A percentile compares a stretch with the other conserved stretches of the same genome.
Conservation (phyloP, 2,888 invertebrate genomes). For the Molorchus minor region DNA sequence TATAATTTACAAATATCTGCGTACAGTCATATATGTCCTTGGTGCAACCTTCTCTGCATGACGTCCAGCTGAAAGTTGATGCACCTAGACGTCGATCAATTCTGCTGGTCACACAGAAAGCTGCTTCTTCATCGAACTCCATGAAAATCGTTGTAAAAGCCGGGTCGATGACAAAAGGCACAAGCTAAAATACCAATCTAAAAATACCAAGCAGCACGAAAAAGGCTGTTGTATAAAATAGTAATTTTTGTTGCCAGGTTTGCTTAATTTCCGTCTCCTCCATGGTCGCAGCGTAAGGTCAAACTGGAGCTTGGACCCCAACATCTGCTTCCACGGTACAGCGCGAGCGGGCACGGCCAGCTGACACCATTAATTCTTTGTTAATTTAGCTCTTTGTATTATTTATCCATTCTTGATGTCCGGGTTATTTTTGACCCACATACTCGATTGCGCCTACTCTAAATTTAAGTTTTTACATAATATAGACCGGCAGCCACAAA, state of each 20-base stretch:
- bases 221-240: slow-evolving; percentile 92
- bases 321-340: slow-evolving; percentile 59
- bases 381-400: slow-evolving; percentile 28
- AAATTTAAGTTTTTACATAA: not conserved
- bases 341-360: slow-evolving; percentile 59
- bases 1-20: slow-evolving; percentile 89
- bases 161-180: slow-evolving; percentile 94
- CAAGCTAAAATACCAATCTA: slow-evolving; percentile 91
- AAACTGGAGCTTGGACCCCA: slow-evolving; percentile 56
- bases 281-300: slow-evolving; percentile 65
- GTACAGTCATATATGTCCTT: slow-evolving; percentile 89
- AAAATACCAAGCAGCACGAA: slow-evolving; percentile 91
- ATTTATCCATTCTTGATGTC: slow-evolving; percentile 34
- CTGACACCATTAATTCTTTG: slow-evolving; percentile 53
- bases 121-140: slow-evolving; percentile 88
- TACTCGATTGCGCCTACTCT: slow-evolving; percentile 16
- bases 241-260: slow-evolving; percentile 85
- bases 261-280: slow-evolving; percentile 77
- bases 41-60: slow-evolving; percentile 92
- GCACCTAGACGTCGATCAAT: slow-evolving; percentile 78
- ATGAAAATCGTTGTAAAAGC: slow-evolving; percentile 93
- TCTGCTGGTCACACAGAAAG: slow-evolving; percentile 82
- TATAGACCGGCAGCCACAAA: not conserved
- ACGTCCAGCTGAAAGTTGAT: slow-evolving; percentile 88
- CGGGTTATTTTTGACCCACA: slow-evolving; percentile 40